Percentiles rank a stretch among this genome's conserved stretches.
Conservation (phyloP, 37 sponge, comb jelly and placozoan species). For the Crambe crambe region DNA sequence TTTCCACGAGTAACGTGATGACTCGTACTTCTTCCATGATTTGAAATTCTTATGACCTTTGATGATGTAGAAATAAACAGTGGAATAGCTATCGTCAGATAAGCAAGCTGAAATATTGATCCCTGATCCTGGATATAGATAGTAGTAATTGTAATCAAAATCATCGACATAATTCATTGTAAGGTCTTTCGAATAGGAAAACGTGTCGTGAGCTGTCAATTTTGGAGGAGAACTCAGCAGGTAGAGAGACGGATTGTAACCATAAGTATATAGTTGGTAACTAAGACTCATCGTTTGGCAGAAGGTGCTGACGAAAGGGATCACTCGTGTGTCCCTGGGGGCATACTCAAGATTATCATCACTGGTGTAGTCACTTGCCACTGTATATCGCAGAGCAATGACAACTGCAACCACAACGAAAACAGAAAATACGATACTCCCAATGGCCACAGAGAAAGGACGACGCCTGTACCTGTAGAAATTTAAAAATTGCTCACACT, state of each 20-base stretch:
- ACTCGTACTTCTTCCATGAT: background rate
- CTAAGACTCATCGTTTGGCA: conserved; percentile 22
- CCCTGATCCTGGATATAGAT: conserved; percentile 26
- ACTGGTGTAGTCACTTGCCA: background rate
- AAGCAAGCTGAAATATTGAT: conserved; percentile 7
- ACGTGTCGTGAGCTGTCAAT: conserved; percentile 13
- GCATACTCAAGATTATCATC: background rate
- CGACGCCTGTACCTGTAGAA: no score
- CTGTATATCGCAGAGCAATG: no score
- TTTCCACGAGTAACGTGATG: no score
- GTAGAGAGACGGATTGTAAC: conserved; percentile 9
- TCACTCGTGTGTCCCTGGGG: conserved; percentile 29
- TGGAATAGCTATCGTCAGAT: background rate
- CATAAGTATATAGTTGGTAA: background rate
- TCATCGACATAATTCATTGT: background rate
- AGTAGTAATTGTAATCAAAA: conserved; percentile 27
- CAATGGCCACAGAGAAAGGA: no score
- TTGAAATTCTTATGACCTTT: background rate
- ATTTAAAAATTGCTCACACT: no score
- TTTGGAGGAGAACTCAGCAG: conserved; percentile 15
- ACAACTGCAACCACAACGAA: no score
- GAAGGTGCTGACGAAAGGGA: conserved; percentile 14
- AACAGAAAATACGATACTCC: no score
- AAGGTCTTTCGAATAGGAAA: background rate
- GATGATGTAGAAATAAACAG: no score